phyloP scores from a whole-genome alignment of 30 jellyfish, hydroid and myxozoan genomes.

The Turritopsis rubra region DNA sequence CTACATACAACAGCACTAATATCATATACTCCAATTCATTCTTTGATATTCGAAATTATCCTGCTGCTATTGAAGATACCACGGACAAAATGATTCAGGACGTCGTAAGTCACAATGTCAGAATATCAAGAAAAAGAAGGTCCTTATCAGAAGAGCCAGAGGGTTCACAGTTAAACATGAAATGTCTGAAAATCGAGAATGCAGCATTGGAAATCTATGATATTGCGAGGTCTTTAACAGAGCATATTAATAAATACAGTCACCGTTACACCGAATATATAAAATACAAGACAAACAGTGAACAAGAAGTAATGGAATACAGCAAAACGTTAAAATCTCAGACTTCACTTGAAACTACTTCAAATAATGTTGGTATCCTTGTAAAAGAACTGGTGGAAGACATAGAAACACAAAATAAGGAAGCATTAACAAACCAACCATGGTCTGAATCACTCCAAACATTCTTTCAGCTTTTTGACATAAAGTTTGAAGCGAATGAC shows the following conservation, averaged over 20 bases:
- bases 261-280: conserved; percentile 10
- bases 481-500: conserved; percentile 22
- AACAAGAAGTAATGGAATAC: neutral
- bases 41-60: conserved; percentile 14
- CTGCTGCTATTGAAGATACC: conserved; percentile 32
- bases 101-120: neutral
- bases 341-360: neutral
- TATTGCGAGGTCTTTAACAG: conserved; percentile 17
- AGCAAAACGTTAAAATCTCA: neutral
- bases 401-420: neutral
- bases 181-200: neutral
- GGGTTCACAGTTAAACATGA: conserved; percentile 14
- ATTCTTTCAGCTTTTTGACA: conserved; percentile 20
- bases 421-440: conserved; percentile 7
- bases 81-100: conserved; percentile 14
- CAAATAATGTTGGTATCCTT: neutral
- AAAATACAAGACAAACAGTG: neutral
- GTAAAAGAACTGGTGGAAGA: conserved; percentile 32
- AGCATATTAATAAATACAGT: neutral
- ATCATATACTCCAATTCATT: neutral
- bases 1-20: conserved; percentile 14
- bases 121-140: conserved; percentile 31
- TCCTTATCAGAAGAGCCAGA: conserved; percentile 8
- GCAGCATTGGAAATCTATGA: conserved; percentile 19
- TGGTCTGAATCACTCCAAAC: conserved; percentile 36